Percentiles rank a stretch among this genome's conserved stretches.
Conservation (phyloP, 1,140 invertebrate genomes). For the Meteorus sp. region DNA sequence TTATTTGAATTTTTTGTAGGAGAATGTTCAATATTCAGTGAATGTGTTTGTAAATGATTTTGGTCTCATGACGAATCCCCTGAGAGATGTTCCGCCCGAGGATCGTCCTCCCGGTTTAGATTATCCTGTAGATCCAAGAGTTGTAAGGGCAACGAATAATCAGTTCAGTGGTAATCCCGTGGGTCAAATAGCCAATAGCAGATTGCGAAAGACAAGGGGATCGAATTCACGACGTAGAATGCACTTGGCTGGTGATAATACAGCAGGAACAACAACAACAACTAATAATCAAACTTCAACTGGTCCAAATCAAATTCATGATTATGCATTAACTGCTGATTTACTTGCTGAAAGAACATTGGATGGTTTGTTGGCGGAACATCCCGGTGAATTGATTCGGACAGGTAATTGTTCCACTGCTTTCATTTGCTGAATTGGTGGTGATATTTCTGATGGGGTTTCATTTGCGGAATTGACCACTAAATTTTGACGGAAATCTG, state of each 20-base stretch:
- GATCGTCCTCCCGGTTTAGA: constrained; percentile 53
- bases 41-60: constrained; percentile 30
- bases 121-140: constrained; percentile 45
- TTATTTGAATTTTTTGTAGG: background rate
- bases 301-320: constrained; percentile 75
- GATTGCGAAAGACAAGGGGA: constrained; percentile 42
- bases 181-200: constrained; percentile 36
- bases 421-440: constrained; percentile 9
- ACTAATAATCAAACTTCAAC: constrained; percentile 48
- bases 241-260: constrained; percentile 47
- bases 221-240: constrained; percentile 52
- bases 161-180: constrained; percentile 39
- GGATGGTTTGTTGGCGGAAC: constrained; percentile 81
- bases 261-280: too few species aligned
- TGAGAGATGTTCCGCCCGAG: constrained; percentile 53
- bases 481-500: background rate
- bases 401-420: constrained; percentile 63
- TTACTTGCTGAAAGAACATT: constrained; percentile 80
- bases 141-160: constrained; percentile 29
- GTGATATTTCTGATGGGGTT: background rate
- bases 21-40: background rate
- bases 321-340: constrained; percentile 74
- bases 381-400: constrained; percentile 89
- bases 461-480: too few species aligned
- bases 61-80: constrained; percentile 54